phyloP scores from a whole-genome alignment of 1,140 invertebrate species.

The Ceratoteleas bidentatus region DNA sequence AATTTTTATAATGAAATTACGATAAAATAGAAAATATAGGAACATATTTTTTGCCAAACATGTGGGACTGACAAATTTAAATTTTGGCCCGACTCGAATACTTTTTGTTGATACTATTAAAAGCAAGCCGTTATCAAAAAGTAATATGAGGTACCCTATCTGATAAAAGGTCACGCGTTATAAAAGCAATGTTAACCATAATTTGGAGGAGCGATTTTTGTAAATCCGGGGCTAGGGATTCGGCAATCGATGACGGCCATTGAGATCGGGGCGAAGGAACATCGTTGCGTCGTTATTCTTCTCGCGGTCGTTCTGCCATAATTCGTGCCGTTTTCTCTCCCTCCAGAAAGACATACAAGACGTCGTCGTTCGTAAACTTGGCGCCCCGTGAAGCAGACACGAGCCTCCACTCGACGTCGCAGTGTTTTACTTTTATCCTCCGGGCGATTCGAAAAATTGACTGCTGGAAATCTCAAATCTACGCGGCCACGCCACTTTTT shows the following conservation, averaged over 20 bases:
- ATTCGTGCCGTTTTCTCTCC: slow-evolving; percentile 53
- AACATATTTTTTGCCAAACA: too few relatives aligned
- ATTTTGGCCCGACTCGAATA: too few relatives aligned
- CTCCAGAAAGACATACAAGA: slow-evolving; percentile 40
- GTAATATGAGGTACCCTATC: neutral
- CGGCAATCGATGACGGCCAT: slow-evolving; percentile 56
- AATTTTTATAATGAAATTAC: too few relatives aligned
- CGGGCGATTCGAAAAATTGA: slow-evolving; percentile 53
- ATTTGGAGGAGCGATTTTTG: slow-evolving; percentile 23
- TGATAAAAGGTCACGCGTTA: slow-evolving; percentile 27
- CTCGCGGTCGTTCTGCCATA: slow-evolving; percentile 64
- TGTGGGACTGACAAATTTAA: too few relatives aligned
- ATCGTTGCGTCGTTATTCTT: slow-evolving; percentile 68
- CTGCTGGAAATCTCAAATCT: slow-evolving; percentile 38
- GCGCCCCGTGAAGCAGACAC: slow-evolving; percentile 70
- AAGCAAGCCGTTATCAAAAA: too few relatives aligned
- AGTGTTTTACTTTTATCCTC: slow-evolving; percentile 61
- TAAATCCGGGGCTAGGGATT: neutral
- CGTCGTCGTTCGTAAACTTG: slow-evolving; percentile 68
- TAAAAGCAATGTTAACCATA: slow-evolving; percentile 18
- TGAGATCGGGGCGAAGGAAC: slow-evolving; percentile 56
- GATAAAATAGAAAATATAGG: too few relatives aligned
- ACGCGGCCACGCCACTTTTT: neutral
- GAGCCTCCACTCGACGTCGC: slow-evolving; percentile 67
- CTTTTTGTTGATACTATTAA: too few relatives aligned